These are phyloP conservation scores for Drosophila emarginata DNA, from an alignment of 2,888 invertebrate species.

Conservation along the genomic window DNA sequence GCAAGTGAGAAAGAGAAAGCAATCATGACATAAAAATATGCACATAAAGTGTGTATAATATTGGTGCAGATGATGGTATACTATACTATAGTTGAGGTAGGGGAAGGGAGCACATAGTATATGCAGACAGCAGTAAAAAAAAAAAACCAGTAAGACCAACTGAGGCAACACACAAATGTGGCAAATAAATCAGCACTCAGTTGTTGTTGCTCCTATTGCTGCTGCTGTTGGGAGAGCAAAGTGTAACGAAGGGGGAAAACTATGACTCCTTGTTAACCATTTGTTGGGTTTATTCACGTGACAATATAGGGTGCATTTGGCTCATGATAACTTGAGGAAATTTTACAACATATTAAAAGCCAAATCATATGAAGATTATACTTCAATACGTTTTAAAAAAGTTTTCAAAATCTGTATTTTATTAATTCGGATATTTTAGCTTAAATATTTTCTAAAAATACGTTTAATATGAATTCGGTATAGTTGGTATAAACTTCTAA, in stretches of 20 bases:
- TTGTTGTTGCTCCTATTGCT: slow-evolving; percentile 22
- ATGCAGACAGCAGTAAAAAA: slow-evolving; percentile 26
- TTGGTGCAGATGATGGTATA: slow-evolving; percentile 19
- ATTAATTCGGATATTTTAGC: no score
- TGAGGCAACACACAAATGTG: slow-evolving; percentile 40
- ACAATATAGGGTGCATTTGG: slow-evolving; percentile 9
- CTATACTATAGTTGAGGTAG: not conserved
- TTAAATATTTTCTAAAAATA: no score
- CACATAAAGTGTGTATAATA: slow-evolving; percentile 68
- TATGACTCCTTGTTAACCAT: slow-evolving; percentile 34
- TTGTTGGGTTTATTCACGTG: slow-evolving; percentile 46
- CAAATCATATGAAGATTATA: no score
- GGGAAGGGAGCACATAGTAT: not conserved
- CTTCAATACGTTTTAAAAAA: no score
- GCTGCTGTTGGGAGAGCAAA: slow-evolving; percentile 1
- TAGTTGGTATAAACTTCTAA: no score
- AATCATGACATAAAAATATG: slow-evolving; percentile 59
- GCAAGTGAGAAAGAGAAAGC: not conserved
- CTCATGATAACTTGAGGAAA: slow-evolving; percentile 8
- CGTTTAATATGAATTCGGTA: no score
- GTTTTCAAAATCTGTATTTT: no score
- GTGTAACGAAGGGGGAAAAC: not conserved
- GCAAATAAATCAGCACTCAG: slow-evolving; percentile 49
- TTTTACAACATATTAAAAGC: slow-evolving; percentile 3
- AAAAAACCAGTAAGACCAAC: slow-evolving; percentile 21